phyloP scores from a whole-genome alignment of 2,797 vertebrate species.

The Rallus crepitans region DNA sequence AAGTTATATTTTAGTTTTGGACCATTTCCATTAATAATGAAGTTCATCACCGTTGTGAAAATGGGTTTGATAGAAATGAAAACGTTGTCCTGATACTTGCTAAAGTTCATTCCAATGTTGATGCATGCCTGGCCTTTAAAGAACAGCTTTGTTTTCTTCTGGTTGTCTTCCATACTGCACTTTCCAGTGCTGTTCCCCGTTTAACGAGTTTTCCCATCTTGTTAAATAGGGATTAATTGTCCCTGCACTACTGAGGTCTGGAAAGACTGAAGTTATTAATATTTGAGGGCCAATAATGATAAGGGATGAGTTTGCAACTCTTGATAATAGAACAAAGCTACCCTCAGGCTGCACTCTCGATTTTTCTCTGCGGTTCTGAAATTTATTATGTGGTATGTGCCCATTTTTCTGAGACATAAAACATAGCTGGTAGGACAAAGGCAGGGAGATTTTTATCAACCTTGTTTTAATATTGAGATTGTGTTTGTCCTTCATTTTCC shows the following conservation, averaged over 20 bases:
- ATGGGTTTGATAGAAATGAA: background rate
- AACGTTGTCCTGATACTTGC: background rate
- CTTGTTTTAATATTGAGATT: conserved; percentile 32
- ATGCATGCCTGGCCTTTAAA: background rate
- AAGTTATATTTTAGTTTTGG: background rate
- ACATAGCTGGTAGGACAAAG: background rate
- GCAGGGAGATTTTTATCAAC: conserved; percentile 20
- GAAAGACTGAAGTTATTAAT: background rate
- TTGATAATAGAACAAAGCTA: background rate
- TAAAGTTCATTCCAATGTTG: background rate
- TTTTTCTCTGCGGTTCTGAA: background rate
- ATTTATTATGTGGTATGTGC: background rate
- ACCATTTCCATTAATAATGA: background rate
- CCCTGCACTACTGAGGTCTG: background rate
- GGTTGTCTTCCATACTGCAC: background rate
- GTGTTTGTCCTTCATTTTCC: conserved; percentile 41
- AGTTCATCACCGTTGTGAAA: background rate
- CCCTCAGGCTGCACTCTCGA: background rate
- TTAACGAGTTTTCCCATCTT: background rate
- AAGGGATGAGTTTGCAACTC: background rate
- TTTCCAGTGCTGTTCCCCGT: background rate
- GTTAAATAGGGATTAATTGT: background rate
- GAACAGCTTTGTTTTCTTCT: background rate
- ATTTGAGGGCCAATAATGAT: background rate
- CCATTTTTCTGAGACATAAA: conserved; percentile 14